These are phyloP conservation scores for Parnassius smintheus DNA, from an alignment of 2,888 invertebrate genomes.

Conservation along the genomic window DNA sequence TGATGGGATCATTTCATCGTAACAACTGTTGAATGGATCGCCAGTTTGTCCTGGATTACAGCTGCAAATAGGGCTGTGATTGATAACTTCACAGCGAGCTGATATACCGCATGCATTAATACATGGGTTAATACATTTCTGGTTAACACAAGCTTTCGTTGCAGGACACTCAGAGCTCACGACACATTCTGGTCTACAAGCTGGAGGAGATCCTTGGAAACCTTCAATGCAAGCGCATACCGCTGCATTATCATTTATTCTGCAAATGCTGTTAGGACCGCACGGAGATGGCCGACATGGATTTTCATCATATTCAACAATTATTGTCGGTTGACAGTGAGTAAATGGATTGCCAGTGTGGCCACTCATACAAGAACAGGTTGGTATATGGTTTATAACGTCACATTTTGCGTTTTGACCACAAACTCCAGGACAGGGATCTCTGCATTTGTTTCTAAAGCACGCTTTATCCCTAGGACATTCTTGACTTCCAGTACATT, in stretches of 20 bases:
- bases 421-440: constrained; percentile 89
- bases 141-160: constrained; percentile 90
- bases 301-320: constrained; percentile 70
- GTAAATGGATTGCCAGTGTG: constrained; percentile 88
- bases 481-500: constrained; percentile 87
- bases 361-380: constrained; percentile 84
- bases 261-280: constrained; percentile 89
- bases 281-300: constrained; percentile 90
- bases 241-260: constrained; percentile 88
- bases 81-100: constrained; percentile 90
- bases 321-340: constrained; percentile 65
- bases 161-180: constrained; percentile 91
- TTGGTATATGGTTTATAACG: constrained; percentile 88
- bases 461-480: constrained; percentile 87
- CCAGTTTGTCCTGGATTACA: constrained; percentile 89
- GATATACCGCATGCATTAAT: constrained; percentile 89
- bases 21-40: constrained; percentile 89
- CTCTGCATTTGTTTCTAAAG: constrained; percentile 85
- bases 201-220: constrained; percentile 89
- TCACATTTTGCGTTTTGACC: constrained; percentile 87
- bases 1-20: constrained; percentile 69
- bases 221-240: constrained; percentile 89
- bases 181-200: constrained; percentile 91
- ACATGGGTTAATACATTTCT: constrained; percentile 91
- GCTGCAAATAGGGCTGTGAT: constrained; percentile 93